Conservation (phyloP, 2,888 invertebrate genomes). For the Ophioninae sp. region DNA sequence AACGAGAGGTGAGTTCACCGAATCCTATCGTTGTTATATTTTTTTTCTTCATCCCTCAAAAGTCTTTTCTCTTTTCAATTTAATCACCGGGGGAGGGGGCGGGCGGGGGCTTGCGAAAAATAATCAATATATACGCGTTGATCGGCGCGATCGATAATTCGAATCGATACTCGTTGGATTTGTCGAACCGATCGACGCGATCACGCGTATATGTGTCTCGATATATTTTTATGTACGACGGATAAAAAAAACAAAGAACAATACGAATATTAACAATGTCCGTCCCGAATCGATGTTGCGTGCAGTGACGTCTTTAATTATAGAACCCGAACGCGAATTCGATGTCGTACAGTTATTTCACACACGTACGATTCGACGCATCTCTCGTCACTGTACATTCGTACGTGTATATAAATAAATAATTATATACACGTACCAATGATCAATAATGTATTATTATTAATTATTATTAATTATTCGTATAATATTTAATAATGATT, state of each 20-base stretch:
- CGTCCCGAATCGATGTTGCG: conserved; percentile 76
- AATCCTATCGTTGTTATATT: conserved; percentile 26
- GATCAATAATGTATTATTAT: background rate
- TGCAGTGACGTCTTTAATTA: conserved; percentile 69
- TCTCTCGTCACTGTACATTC: no score
- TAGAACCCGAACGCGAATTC: conserved; percentile 58
- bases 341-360: conserved; percentile 57
- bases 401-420: background rate
- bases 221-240: conserved; percentile 25
- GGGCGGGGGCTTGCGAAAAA: background rate
- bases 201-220: conserved; percentile 26
- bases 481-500: background rate
- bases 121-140: conserved; percentile 8
- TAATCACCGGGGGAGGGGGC: background rate
- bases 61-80: background rate
- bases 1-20: conserved; percentile 94
- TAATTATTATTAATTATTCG: background rate
- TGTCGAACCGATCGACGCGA: conserved; percentile 1
- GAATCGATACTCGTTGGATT: background rate
- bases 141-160: conserved; percentile 13
- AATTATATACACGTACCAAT: background rate
- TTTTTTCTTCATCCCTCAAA: background rate
- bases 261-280: conserved; percentile 68
- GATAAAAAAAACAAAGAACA: conserved; percentile 9
- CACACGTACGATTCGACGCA: conserved; percentile 32